Percentiles rank a stretch among this genome's conserved stretches.
Conservation (phyloP, 2,888 invertebrate species). For the Mycalesis mineus region DNA sequence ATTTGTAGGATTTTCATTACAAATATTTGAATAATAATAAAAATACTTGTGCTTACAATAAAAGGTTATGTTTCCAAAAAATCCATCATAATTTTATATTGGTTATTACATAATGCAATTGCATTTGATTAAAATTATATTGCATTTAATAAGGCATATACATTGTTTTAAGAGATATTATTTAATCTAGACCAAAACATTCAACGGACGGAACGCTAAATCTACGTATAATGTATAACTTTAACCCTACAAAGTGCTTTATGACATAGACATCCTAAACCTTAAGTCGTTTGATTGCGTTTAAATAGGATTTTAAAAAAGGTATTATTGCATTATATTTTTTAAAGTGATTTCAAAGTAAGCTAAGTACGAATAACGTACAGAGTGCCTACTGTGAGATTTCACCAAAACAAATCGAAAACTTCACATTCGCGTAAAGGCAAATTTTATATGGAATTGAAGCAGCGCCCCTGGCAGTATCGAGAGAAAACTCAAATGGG, state of each 20-base stretch:
- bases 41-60: too few relatives aligned
- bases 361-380: not conserved
- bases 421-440: too few relatives aligned
- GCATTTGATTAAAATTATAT: not conserved
- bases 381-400: not conserved
- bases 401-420: too few relatives aligned
- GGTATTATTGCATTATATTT: not conserved
- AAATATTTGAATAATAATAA: too few relatives aligned
- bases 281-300: not conserved
- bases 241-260: constrained; percentile 21
- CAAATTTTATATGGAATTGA: too few relatives aligned
- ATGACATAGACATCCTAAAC: not conserved
- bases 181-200: constrained; percentile 28
- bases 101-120: too few relatives aligned
- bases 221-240: constrained; percentile 36
- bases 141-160: constrained; percentile 1
- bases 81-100: too few relatives aligned
- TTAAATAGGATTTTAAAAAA: not conserved
- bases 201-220: constrained; percentile 54
- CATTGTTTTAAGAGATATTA: not conserved
- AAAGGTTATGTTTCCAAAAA: too few relatives aligned
- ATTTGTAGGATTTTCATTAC: too few relatives aligned
- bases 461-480: too few relatives aligned
- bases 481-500: too few relatives aligned
- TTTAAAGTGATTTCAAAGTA: not conserved